phyloP scores from a whole-genome alignment of 2,888 invertebrate species.

The Nowickia ferox region DNA sequence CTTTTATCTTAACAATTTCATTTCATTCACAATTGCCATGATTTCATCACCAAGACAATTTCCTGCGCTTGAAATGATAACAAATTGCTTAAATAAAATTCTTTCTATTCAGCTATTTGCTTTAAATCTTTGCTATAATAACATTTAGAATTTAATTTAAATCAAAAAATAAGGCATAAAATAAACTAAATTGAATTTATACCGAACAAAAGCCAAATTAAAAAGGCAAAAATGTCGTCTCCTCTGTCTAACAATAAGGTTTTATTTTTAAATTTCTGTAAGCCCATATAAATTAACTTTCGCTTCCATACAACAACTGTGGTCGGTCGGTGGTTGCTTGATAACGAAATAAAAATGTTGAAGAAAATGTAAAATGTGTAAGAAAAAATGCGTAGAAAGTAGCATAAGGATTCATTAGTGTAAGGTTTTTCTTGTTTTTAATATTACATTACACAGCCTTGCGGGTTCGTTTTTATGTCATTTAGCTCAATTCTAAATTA shows the following conservation, averaged over 20 bases:
- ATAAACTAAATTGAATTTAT: not conserved
- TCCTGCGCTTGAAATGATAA: not conserved
- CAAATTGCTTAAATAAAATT: not conserved
- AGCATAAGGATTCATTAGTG: slow-evolving; percentile 15
- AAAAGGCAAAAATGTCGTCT: not conserved
- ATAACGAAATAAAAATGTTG: not conserved
- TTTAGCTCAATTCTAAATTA: slow-evolving; percentile 9
- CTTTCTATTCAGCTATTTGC: not conserved
- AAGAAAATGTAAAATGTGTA: too few relatives aligned
- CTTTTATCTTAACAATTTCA: not conserved
- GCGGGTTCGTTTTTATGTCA: slow-evolving; percentile 1
- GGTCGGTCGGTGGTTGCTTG: not conserved
- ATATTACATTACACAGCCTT: not conserved
- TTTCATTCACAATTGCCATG: not conserved
- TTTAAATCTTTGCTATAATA: not conserved
- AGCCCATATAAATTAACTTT: not conserved
- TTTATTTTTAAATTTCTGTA: not conserved
- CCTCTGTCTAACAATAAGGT: not conserved
- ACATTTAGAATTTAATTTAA: slow-evolving; percentile 13
- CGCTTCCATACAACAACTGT: not conserved
- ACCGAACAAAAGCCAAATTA: not conserved
- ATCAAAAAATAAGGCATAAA: slow-evolving; percentile 10
- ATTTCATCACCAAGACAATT: not conserved
- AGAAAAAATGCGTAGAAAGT: not conserved
- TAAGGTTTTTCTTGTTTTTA: slow-evolving; percentile 14